These are phyloP conservation scores for Calameuta idolon DNA, from an alignment of 2,888 invertebrate genomes.

Conservation along the genomic window DNA sequence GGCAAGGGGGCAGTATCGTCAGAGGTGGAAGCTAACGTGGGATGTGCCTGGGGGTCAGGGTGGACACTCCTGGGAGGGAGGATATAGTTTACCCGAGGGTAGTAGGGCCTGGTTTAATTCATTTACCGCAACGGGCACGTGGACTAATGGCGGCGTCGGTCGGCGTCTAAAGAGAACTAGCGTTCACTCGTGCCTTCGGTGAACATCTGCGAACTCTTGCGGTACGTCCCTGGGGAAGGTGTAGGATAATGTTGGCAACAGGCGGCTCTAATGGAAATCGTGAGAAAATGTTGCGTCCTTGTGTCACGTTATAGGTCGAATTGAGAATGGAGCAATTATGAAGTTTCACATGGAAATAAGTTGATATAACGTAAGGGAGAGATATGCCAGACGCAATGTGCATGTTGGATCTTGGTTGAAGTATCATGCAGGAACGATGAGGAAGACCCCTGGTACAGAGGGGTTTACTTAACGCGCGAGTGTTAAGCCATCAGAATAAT, in stretches of 20 bases:
- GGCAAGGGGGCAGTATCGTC: not conserved
- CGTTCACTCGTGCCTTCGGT: conserved; percentile 37
- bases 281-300: conserved; percentile 28
- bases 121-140: conserved; percentile 42
- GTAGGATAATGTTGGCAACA: conserved; percentile 29
- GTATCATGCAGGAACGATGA: conserved; percentile 30
- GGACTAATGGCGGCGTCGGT: conserved; percentile 25
- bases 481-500: conserved; percentile 61
- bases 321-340: not conserved
- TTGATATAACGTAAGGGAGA: not conserved
- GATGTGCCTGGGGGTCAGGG: not conserved
- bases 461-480: conserved; percentile 60
- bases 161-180: conserved; percentile 24
- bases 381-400: conserved; percentile 8
- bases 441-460: conserved; percentile 39
- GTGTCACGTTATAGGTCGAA: not conserved
- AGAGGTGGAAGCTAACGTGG: not conserved
- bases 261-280: conserved; percentile 26
- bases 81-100: conserved; percentile 16
- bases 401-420: conserved; percentile 26
- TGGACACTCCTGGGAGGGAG: not conserved
- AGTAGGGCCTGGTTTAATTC: conserved; percentile 43
- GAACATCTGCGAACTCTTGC: conserved; percentile 53
- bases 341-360: not conserved
- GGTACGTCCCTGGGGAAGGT: conserved; percentile 34